Evolutionary conservation across 2,888 invertebrate genomes (phyloP), one percentile per base, ranked within the genome.

Genomic region (Noctua fimbriata): DNA sequence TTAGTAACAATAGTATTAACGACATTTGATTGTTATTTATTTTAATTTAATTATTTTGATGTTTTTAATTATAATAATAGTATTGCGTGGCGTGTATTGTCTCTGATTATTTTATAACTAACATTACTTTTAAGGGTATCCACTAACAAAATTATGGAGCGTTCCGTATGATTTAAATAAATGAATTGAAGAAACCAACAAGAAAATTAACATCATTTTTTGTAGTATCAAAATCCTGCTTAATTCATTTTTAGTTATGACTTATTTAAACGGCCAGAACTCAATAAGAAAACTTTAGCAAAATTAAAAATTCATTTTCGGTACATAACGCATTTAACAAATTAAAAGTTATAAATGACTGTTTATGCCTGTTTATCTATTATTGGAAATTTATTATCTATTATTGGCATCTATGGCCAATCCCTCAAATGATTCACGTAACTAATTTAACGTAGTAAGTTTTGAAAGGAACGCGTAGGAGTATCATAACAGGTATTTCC

Each of bases 401-500:
- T 36, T 36, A 36, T 36, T 36, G 32, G 32, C 9, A n/a, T n/a
- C 16, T n/a, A 41, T n/a, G 6, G 9, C n/a, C 67, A 67, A 67
- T 44, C n/a, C 44, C 44, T 18, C 16, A n/a, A n/a, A 16, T 28
- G 36, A 49, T 65, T 79, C 36, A 69, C 21, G 14, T 24, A 47
- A 21, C 36, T 60, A 52, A 60, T 78, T 60, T 60, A 66, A 44
- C 36, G 24, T 36, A 41, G 16, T 36, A 58, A 16, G 21, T 32
- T 66, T 66, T 73, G 32, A n/a, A 44, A 72, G 28, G n/a, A 55
- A 52, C 6, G 10, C 28, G 52, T 66, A 67, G 49, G 69, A 55
- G 24, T 67, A 67, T 28, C 14, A 14, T 65, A 28, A 67, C n/a
- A 18, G 10, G 10, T 32, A 36, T 21, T 79, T 52, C 44, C 28